phyloP scores from a whole-genome alignment of 2,888 invertebrate genomes.

The Hydrotaea cyrtoneurina region DNA sequence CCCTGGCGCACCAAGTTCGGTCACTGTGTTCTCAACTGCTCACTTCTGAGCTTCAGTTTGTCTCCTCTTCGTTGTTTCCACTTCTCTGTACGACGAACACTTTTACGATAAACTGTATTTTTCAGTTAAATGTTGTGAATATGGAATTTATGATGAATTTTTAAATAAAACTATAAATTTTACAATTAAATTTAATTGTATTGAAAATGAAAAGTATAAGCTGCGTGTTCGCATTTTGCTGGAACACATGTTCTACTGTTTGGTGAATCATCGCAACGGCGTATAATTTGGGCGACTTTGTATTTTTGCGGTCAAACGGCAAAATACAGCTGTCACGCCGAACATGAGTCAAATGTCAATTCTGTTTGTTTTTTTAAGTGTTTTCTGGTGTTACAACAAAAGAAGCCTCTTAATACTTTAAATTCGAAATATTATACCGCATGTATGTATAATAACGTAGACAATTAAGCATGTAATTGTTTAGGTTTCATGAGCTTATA shows the following conservation, averaged over 20 bases:
- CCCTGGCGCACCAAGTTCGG: too few species aligned
- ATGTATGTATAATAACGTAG: neutral
- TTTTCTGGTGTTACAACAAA: neutral
- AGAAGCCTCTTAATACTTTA: neutral
- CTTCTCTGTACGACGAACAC: neutral
- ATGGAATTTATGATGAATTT: neutral
- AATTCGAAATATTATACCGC: neutral
- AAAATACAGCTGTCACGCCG: slow-evolving; percentile 19
- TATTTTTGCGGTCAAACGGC: neutral
- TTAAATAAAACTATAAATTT: slow-evolving; percentile 4
- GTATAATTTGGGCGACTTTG: neutral
- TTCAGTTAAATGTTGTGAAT: neutral
- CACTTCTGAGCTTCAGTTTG: too few species aligned
- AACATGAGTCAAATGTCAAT: neutral
- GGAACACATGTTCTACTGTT: neutral
- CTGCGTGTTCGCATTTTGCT: neutral
- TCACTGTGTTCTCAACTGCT: too few species aligned
- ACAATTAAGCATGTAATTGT: neutral
- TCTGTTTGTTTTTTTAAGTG: neutral
- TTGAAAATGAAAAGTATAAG: neutral
- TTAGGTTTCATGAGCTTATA: too few species aligned
- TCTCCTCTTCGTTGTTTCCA: too few species aligned
- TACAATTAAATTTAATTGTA: slow-evolving; percentile 26
- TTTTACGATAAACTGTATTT: neutral
- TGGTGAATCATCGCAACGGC: slow-evolving; percentile 21